Evolutionary conservation across 2,888 invertebrate species (phyloP).

Genomic region (Helleia helle): DNA sequence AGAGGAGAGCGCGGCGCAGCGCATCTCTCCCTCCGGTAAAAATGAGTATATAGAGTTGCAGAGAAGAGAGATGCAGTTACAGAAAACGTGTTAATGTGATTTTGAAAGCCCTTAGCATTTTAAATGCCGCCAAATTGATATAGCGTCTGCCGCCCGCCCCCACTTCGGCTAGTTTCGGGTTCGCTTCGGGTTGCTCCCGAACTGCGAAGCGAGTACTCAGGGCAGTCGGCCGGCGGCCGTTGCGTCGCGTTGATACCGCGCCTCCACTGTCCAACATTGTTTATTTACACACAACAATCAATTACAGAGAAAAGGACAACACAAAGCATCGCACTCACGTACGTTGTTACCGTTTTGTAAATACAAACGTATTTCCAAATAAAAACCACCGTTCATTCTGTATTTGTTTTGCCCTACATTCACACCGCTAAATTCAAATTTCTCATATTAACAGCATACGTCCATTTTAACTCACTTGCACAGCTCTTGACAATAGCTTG

Average conservation of each 20-base stretch:
- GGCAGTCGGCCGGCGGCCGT: constrained; percentile 51
- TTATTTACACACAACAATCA: constrained; percentile 52
- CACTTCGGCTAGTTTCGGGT: no score
- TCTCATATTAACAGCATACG: no score
- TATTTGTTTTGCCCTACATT: constrained; percentile 34
- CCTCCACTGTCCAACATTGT: constrained; percentile 39
- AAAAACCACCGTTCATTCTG: no score
- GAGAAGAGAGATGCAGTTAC: not conserved
- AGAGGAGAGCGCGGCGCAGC: no score
- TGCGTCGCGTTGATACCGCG: constrained; percentile 42
- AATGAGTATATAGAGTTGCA: no score
- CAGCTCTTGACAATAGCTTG: no score
- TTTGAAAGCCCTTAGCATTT: constrained; percentile 21
- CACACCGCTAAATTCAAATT: constrained; percentile 27
- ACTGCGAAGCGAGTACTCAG: constrained; percentile 12
- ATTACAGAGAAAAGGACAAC: constrained; percentile 37
- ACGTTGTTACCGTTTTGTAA: constrained; percentile 25
- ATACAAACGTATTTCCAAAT: constrained; percentile 30
- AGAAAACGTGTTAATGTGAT: not conserved
- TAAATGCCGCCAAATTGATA: constrained; percentile 22
- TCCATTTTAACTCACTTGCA: no score
- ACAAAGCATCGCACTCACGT: constrained; percentile 47
- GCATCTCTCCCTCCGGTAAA: no score
- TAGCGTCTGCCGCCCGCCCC: constrained; percentile 29
- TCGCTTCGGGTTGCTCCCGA: no score